Conservation (phyloP, 2,888 invertebrate genomes). For the Amblyteles armatorius region DNA sequence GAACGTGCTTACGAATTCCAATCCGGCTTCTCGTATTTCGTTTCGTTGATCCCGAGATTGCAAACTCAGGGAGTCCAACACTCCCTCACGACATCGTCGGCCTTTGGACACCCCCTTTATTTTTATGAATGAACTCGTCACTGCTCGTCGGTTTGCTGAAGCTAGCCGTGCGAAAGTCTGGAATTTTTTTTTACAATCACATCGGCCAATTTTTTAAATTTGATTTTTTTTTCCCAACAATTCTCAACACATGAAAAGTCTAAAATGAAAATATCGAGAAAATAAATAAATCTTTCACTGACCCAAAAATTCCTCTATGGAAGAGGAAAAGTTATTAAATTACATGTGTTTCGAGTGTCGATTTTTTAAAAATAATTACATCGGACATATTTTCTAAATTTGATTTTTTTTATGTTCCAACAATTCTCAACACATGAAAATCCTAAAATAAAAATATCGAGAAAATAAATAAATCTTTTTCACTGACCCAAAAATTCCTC, state of each 20-base stretch:
- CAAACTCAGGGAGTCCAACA: slow-evolving; percentile 15
- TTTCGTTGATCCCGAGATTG: slow-evolving; percentile 47
- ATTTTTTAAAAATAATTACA: too few species aligned
- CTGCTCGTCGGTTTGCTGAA: neutral
- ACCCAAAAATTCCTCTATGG: neutral
- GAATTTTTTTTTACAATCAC: neutral
- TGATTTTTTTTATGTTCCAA: too few species aligned
- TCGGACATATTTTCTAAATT: neutral
- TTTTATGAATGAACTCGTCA: neutral
- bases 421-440: neutral
- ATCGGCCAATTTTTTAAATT: neutral
- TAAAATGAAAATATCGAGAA: neutral
- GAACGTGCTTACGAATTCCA: slow-evolving; percentile 54
- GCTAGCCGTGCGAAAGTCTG: neutral
- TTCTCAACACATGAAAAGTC: neutral
- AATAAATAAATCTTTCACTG: neutral
- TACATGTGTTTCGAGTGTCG: neutral
- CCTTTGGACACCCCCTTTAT: neutral
- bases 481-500: neutral
- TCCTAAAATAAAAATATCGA: neutral
- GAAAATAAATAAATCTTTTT: neutral
- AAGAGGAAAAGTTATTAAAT: neutral
- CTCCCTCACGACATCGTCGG: slow-evolving; percentile 7
- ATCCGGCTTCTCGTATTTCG: slow-evolving; percentile 54
- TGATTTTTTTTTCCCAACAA: too few species aligned